Evolutionary conservation across 2,888 invertebrate species (phyloP).

Genomic region (Lampropteryx suffumata): DNA sequence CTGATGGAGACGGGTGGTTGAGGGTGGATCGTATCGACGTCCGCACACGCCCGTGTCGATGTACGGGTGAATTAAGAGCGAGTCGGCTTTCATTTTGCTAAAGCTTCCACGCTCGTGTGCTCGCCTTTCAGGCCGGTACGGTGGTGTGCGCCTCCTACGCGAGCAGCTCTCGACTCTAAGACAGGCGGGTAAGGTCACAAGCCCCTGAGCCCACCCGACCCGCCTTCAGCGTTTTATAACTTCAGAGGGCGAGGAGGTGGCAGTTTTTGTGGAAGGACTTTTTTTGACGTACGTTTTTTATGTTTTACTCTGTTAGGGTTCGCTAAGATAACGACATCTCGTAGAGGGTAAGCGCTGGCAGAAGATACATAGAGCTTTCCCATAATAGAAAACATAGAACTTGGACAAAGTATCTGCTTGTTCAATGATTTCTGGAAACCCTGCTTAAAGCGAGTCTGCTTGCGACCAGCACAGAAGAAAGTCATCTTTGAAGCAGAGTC

Average conservation of each 20-base stretch:
- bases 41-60: conserved; percentile 63
- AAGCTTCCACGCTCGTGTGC: conserved; percentile 81
- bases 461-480: conserved; percentile 20
- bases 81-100: conserved; percentile 82
- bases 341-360: conserved; percentile 62
- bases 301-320: conserved; percentile 80
- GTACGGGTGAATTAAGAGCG: conserved; percentile 82
- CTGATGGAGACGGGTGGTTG: conserved; percentile 56
- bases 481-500: conserved; percentile 40
- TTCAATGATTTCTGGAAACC: conserved; percentile 1
- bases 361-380: conserved; percentile 53
- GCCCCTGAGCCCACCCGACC: conserved; percentile 49
- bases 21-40: conserved; percentile 57
- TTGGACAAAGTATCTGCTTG: background rate
- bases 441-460: conserved; percentile 1
- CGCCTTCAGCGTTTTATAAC: conserved; percentile 78
- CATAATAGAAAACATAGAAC: conserved; percentile 23
- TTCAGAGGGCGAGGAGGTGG: conserved; percentile 74
- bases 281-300: conserved; percentile 82
- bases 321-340: conserved; percentile 80
- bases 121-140: conserved; percentile 71
- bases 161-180: conserved; percentile 65
- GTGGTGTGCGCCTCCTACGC: conserved; percentile 57
- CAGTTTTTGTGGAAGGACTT: conserved; percentile 81
- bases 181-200: conserved; percentile 60